Conservation (phyloP, 2,888 invertebrate species). For the Ichneumoninae sp. region DNA sequence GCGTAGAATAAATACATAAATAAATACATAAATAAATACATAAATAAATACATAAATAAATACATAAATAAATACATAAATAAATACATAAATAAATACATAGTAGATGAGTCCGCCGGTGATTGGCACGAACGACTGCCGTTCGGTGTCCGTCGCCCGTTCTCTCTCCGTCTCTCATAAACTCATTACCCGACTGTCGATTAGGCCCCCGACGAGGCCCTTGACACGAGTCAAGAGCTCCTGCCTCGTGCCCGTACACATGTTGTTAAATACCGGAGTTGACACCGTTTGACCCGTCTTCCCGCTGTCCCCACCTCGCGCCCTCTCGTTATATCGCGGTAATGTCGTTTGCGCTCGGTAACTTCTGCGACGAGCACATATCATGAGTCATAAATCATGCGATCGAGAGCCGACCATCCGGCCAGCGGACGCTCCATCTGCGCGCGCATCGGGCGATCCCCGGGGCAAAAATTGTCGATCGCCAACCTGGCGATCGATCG, state of each 20-base stretch:
- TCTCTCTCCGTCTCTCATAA: slow-evolving; percentile 70
- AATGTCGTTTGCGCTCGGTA: slow-evolving; percentile 43
- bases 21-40: no score
- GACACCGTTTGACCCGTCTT: slow-evolving; percentile 83
- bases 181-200: slow-evolving; percentile 74
- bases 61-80: no score
- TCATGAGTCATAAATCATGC: slow-evolving; percentile 69
- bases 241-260: slow-evolving; percentile 69
- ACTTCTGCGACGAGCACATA: slow-evolving; percentile 62
- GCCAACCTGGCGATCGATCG: no score
- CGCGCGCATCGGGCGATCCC: not conserved
- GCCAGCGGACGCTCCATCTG: slow-evolving; percentile 52
- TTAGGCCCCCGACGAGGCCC: slow-evolving; percentile 74
- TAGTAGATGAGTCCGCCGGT: slow-evolving; percentile 10
- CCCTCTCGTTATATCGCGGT: slow-evolving; percentile 53
- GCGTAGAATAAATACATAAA: no score
- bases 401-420: slow-evolving; percentile 67
- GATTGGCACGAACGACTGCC: slow-evolving; percentile 48
- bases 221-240: slow-evolving; percentile 75
- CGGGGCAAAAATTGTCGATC: no score
- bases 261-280: slow-evolving; percentile 83
- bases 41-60: no score
- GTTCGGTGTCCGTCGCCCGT: slow-evolving; percentile 67
- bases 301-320: slow-evolving; percentile 73
- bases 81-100: no score